Evolutionary conservation across 2,797 vertebrate species (phyloP).

Genomic region (Rallus crepitans): DNA sequence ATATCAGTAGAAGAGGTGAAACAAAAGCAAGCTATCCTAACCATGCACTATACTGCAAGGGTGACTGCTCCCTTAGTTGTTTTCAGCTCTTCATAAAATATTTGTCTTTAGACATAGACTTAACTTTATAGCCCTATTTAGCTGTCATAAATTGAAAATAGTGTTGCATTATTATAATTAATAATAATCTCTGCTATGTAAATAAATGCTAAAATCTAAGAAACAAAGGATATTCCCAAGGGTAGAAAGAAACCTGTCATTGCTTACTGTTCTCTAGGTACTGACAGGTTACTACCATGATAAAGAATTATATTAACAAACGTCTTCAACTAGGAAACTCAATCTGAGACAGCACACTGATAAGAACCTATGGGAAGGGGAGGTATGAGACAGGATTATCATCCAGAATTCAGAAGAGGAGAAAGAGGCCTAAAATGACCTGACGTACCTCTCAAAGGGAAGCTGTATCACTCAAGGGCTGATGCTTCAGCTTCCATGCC

Average conservation of each 20-base stretch:
- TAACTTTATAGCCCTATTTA: not conserved
- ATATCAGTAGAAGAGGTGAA: not conserved
- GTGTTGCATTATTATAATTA: not conserved
- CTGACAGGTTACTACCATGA: not conserved
- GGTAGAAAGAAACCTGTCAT: not conserved
- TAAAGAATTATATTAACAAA: constrained; percentile 35
- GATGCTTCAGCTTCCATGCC: not conserved
- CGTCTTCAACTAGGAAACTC: not conserved
- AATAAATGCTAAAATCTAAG: not conserved
- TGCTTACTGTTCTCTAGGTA: not conserved
- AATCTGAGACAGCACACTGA: not conserved
- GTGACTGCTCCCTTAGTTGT: not conserved
- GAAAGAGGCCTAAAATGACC: not conserved
- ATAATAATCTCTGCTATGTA: not conserved
- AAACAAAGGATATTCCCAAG: not conserved
- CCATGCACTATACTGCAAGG: not conserved
- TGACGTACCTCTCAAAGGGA: not conserved
- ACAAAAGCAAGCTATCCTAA: not conserved
- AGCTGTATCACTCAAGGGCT: not conserved
- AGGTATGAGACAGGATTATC: not conserved
- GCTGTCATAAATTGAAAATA: not conserved
- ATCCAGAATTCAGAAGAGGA: not conserved
- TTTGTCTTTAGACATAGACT: not conserved
- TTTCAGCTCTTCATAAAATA: not conserved
- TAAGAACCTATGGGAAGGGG: not conserved